Percentiles rank a stretch among this genome's conserved stretches.
These are phyloP conservation scores for Chelonus insularis DNA, from an alignment of 1,140 invertebrate species.

Conservation along the genomic window DNA sequence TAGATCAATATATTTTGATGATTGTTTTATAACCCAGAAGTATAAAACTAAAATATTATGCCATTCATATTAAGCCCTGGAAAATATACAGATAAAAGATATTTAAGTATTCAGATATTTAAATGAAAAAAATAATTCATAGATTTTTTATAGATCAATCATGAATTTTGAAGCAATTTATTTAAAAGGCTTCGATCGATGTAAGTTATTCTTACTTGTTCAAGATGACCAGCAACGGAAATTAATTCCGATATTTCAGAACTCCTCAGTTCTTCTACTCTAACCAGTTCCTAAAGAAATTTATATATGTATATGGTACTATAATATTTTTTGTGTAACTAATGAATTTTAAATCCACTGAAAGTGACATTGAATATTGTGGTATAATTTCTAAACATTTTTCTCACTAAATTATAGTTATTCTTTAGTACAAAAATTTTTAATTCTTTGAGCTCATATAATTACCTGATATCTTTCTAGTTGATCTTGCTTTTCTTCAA, in stretches of 20 bases:
- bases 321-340: conserved; percentile 49
- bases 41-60: too few species aligned
- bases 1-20: too few species aligned
- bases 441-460: background rate
- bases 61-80: too few species aligned
- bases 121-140: background rate
- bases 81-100: too few species aligned
- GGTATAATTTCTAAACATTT: too few species aligned
- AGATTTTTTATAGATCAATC: background rate
- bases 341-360: too few species aligned
- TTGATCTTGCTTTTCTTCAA: conserved; percentile 90
- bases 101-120: too few species aligned
- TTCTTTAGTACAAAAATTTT: background rate
- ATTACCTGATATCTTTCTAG: conserved; percentile 84
- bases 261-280: conserved; percentile 71
- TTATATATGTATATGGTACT: conserved; percentile 14
- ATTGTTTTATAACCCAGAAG: too few species aligned
- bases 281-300: conserved; percentile 72
- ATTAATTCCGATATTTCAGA: conserved; percentile 74
- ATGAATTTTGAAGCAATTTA: background rate
- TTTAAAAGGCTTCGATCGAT: conserved; percentile 9
- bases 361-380: too few species aligned
- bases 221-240: conserved; percentile 75
- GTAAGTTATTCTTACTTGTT: conserved; percentile 74
- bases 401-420: too few species aligned